Conservation (phyloP, 2,797 vertebrate species). For the Cetoscarus ocellatus region DNA sequence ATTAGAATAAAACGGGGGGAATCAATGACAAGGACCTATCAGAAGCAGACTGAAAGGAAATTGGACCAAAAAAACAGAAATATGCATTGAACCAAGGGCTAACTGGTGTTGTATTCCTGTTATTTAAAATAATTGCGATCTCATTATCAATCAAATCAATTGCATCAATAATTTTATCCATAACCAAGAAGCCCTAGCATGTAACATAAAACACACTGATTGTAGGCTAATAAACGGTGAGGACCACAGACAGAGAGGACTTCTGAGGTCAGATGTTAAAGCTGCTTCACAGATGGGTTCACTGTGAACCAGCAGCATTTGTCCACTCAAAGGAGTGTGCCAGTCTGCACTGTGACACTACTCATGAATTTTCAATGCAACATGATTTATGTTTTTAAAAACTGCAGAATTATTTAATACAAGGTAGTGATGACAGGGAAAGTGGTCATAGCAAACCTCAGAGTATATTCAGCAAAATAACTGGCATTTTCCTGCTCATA, state of each 20-base stretch:
- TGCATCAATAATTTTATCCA: no score
- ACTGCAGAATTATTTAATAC: not conserved
- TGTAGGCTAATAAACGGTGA: no score
- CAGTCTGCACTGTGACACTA: not conserved
- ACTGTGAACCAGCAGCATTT: slow-evolving; percentile 1
- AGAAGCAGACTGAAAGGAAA: no score
- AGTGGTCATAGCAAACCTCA: slow-evolving; percentile 5
- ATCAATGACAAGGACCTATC: no score
- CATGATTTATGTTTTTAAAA: not conserved
- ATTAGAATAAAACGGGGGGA: no score
- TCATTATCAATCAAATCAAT: no score
- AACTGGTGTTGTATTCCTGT: no score
- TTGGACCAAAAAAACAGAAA: no score
- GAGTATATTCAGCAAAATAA: not conserved
- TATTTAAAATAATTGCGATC: no score
- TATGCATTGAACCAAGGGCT: no score
- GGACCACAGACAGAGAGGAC: not conserved
- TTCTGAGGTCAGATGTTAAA: not conserved
- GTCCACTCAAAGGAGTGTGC: not conserved
- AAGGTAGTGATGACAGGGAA: not conserved
- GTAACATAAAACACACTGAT: no score
- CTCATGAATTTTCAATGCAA: not conserved
- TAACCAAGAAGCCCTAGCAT: no score
- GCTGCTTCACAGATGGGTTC: not conserved
- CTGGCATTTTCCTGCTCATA: slow-evolving; percentile 11